Evolutionary conservation across 2,797 vertebrate species (phyloP), one percentile per base, ranked within the genome.

Genomic region (Sebastes paucispinis): DNA sequence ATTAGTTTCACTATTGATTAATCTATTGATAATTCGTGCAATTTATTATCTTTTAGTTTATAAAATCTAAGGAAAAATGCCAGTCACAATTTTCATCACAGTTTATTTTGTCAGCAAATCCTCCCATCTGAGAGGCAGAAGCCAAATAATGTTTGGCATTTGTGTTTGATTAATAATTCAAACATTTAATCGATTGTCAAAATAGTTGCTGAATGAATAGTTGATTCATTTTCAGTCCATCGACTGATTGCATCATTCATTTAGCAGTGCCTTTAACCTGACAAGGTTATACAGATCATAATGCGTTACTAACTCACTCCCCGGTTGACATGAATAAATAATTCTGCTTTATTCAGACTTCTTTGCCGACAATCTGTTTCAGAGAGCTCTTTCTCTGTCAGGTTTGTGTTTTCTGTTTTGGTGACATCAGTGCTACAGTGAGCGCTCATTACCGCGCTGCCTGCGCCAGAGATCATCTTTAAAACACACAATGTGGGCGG

Each of bases 401-500:
- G 57, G 9, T 36, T 47, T n/a, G 5, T 36, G 54, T 54, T 58
- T 65, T 70, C 13, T 68, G 59, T 73, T 73, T 80, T 59, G 27
- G 47, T 75, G 69, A 75, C 52, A 63, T 6, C 36, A 58, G 8
- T 52, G 25, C 47, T 54, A 24, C 20, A 54, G 50, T 11, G 14
- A 78, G 32, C 5, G 13, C 74, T 75, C 60, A 75, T 72, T 75
- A 32, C 14, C 24, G 7, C 52, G 54, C 8, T 57, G 64, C 62
- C 29, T 70, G 27, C 29, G 13, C 47, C 58, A 73, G 31, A 62
- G 54, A 34, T 73, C 71, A 34, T 73, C 71, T 64, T 11, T 31
- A 73, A 68, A 63, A 86, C 69, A 64, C 72, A 68, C 65, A 52
- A 36, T 65, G 60, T 60, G 39, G 79, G 71, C 31, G 63, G 58